These are phyloP conservation scores for Drosophila santomea DNA, from an alignment of 1,140 invertebrate genomes.

Conservation along the genomic window DNA sequence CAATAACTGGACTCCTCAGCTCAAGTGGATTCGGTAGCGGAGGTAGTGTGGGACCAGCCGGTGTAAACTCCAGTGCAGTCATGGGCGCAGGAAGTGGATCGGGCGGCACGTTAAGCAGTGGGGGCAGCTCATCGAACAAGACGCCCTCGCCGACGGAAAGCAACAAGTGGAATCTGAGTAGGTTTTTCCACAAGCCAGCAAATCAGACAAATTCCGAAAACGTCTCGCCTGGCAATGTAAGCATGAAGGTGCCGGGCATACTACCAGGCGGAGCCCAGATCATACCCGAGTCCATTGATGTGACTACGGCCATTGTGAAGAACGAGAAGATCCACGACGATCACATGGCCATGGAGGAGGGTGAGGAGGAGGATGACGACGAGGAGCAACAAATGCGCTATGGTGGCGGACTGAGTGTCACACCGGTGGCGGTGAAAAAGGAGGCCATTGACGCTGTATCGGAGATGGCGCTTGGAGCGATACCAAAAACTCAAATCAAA, in stretches of 20 bases:
- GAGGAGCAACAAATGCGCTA: constrained; percentile 61
- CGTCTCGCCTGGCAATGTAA: constrained; percentile 66
- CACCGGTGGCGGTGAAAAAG: constrained; percentile 61
- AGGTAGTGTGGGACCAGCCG: not conserved
- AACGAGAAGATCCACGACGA: constrained; percentile 71
- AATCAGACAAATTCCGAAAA: constrained; percentile 61
- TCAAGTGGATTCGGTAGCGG: constrained; percentile 56
- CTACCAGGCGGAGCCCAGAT: constrained; percentile 77
- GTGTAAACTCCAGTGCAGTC: constrained; percentile 10
- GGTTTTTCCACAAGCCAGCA: constrained; percentile 74
- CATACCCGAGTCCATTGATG: constrained; percentile 78
- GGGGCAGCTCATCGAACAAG: constrained; percentile 77
- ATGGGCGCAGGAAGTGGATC: constrained; percentile 3
- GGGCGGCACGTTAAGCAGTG: constrained; percentile 55
- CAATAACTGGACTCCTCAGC: constrained; percentile 61
- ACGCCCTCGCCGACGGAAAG: constrained; percentile 79
- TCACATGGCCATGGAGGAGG: constrained; percentile 61
- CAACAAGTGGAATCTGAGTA: constrained; percentile 73
- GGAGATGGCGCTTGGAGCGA: constrained; percentile 40
- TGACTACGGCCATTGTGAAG: constrained; percentile 75
- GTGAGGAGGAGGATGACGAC: constrained; percentile 53
- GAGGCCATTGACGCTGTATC: constrained; percentile 42
- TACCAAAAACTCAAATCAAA: constrained; percentile 70
- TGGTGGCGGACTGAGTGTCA: constrained; percentile 58
- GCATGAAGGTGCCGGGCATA: constrained; percentile 74